Evolutionary conservation across 2,113 vertebrate genomes (phyloP).

Genomic region (Protobothrops mucrosquamatus): DNA sequence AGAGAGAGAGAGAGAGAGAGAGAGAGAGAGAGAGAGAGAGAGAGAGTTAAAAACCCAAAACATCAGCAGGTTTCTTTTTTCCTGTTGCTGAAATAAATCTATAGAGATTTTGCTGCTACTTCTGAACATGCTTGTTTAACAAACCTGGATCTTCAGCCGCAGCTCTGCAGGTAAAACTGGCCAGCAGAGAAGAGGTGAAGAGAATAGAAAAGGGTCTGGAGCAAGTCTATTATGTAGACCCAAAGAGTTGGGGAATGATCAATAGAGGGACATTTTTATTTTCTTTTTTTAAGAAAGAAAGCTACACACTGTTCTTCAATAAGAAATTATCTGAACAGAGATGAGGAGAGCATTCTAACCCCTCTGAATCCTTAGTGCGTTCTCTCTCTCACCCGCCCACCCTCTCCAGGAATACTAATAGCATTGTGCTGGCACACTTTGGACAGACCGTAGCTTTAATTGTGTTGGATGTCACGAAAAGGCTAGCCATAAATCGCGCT

Average conservation of each 20-base stretch:
- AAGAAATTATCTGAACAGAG: not conserved
- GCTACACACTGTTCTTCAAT: not conserved
- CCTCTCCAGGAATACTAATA: not conserved
- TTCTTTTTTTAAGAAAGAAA: not conserved
- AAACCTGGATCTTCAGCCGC: not conserved
- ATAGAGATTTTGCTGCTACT: not conserved
- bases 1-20: no score
- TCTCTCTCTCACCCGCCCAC: not conserved
- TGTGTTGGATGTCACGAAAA: not conserved
- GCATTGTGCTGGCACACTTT: not conserved
- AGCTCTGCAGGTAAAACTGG: not conserved
- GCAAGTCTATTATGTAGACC: rapidly evolving
- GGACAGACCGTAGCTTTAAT: not conserved
- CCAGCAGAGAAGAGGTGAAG: not conserved
- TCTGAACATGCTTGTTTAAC: constrained; percentile 8
- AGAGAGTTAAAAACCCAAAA: constrained; percentile 7
- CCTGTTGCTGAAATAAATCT: not conserved
- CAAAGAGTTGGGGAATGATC: not conserved
- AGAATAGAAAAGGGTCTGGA: not conserved
- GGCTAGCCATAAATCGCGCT: not conserved
- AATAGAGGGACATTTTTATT: not conserved
- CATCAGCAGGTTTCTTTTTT: constrained; percentile 29
- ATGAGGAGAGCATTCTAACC: not conserved
- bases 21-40: no score
- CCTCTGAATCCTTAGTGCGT: not conserved